Base-by-base conservation (phyloP, 2,797 vertebrate species). In the Microtus obscurus region DNA sequence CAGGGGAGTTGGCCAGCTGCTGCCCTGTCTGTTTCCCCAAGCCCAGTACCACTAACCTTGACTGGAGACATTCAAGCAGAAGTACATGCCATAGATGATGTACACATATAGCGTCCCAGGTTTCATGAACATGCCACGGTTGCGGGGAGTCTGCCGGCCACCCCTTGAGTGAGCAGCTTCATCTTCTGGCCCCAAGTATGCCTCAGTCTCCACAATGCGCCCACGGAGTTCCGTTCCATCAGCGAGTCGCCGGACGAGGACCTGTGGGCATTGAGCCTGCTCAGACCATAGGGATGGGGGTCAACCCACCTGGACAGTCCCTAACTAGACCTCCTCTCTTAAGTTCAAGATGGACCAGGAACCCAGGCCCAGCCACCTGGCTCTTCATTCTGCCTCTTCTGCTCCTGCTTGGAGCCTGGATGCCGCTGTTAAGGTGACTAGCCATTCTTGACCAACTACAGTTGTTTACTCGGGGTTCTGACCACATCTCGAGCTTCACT, bases 41-140 rank as follows among this genome's bases (percentile, higher is more conserved):
- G 11, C 29, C 86, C 87, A 16, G 88, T 51, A 45, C 71, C 1
- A 2, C 98, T 98, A 97, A 99, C 99, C 99, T 98, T 98, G 98
- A 97, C 99, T 99, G 87, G 99, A 99, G 93, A 99, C 98, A 0
- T 99, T 99, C 98, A 99, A 98, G 90, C 99, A 99, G 98, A 99
- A 99, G 98, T 99, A 98, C 97, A 99, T 98, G 79, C 99, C 99
- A 0, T 99, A 99, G 98, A 99, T 99, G 87, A 99, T 96, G 96
- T 99, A 99, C 27, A 99, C 99, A 0, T 99, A 99, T 81, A 99
- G 98, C 12, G 99, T 99, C 73, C 99, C 99, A 0, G 99, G 99
- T 89, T 98, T 98, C 99, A 99, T 99, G 98, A 99, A 99, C 99
- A 99, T 99, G 5, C 99, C 99, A 0, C 98, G 97, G 48, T 99